These are phyloP conservation scores for Mesocricetus auratus DNA, from an alignment of 2,113 vertebrate species.

Conservation along the genomic window DNA sequence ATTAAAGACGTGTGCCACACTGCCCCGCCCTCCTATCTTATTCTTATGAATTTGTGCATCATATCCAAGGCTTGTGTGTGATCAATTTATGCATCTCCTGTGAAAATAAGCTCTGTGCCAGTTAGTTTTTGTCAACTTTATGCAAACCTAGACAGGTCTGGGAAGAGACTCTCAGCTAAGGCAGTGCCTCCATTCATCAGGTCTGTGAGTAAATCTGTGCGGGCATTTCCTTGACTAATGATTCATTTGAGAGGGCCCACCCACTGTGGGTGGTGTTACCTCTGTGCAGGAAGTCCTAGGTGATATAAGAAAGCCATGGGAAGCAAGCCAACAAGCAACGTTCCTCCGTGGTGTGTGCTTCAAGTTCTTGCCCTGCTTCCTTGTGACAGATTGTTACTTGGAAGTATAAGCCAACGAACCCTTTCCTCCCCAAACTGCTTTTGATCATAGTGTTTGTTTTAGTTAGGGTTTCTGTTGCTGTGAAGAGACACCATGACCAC, in stretches of 20 bases:
- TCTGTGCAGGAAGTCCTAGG: background rate
- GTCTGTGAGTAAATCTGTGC: background rate
- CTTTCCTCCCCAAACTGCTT: background rate
- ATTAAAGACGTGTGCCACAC: no score
- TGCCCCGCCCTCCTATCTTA: background rate
- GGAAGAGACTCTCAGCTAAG: background rate
- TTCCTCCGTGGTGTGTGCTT: background rate
- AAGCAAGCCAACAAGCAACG: background rate
- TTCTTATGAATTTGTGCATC: background rate
- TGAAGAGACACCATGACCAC: no score
- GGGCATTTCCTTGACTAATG: background rate
- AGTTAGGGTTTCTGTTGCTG: no score
- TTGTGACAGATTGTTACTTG: background rate
- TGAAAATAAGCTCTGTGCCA: background rate
- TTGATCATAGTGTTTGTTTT: no score
- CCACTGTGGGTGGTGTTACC: background rate
- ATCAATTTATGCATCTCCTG: background rate
- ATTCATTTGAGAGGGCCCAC: background rate
- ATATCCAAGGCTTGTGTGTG: background rate
- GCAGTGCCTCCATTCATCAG: background rate
- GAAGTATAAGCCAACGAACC: background rate
- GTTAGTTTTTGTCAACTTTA: background rate
- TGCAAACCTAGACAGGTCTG: background rate
- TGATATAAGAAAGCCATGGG: background rate
- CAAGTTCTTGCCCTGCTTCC: background rate